These are phyloP conservation scores for Autographa pulchrina DNA, from an alignment of 2,888 invertebrate genomes.

Conservation along the genomic window DNA sequence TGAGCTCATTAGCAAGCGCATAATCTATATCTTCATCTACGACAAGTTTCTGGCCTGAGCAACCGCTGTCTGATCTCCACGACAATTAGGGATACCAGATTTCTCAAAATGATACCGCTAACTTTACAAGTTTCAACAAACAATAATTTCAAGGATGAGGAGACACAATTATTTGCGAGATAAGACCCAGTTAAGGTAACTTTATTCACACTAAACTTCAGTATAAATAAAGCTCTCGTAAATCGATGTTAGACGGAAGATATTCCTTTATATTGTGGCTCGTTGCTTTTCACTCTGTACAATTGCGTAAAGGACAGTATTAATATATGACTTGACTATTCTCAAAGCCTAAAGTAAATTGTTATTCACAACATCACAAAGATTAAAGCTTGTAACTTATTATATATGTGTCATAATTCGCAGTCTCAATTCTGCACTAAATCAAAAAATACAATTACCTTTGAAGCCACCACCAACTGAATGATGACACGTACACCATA, in stretches of 20 bases:
- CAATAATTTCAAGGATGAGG: constrained; percentile 10
- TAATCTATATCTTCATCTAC: constrained; percentile 6
- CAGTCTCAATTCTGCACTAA: not conserved
- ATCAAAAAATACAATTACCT: constrained; percentile 5
- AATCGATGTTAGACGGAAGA: not conserved
- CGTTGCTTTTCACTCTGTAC: not conserved
- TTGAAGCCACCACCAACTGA: constrained; percentile 14
- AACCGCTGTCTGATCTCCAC: constrained; percentile 4
- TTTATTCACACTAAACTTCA: not conserved
- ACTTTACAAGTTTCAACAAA: constrained; percentile 7
- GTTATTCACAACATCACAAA: not conserved
- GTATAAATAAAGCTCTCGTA: not conserved
- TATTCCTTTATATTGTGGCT: not conserved
- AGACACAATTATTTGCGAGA: constrained; percentile 8
- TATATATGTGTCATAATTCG: not conserved
- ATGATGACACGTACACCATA: constrained; percentile 28
- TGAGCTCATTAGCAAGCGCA: constrained; percentile 8
- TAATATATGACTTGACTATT: not conserved
- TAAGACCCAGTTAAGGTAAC: constrained; percentile 3
- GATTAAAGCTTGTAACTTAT: constrained; percentile 4
- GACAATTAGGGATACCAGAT: constrained; percentile 10
- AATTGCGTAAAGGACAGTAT: not conserved
- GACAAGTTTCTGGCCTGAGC: constrained; percentile 9
- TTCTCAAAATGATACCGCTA: constrained; percentile 1
- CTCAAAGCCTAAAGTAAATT: not conserved